Evolutionary conservation across 1,140 invertebrate genomes (phyloP).

Genomic region (Drosophila tropicalis): DNA sequence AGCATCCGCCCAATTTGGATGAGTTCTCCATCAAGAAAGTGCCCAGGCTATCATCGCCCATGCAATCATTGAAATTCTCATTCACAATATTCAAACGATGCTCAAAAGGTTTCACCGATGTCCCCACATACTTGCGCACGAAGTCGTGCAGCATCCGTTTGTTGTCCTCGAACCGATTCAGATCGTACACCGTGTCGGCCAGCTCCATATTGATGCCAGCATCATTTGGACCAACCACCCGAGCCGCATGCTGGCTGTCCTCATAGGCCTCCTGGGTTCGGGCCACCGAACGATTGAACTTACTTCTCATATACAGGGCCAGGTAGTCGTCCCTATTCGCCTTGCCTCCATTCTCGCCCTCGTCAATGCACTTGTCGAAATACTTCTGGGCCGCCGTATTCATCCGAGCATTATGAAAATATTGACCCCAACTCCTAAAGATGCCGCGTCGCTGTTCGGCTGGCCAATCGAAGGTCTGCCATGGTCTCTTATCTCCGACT

Average conservation of each 20-base stretch:
- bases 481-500: slow-evolving; percentile 10
- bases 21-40: slow-evolving; percentile 57
- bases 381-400: slow-evolving; percentile 35
- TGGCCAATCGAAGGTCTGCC: slow-evolving; percentile 46
- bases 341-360: not conserved
- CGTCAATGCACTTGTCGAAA: slow-evolving; percentile 46
- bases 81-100: slow-evolving; percentile 55
- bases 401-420: slow-evolving; percentile 18
- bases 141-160: slow-evolving; percentile 59
- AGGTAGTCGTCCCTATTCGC: not conserved
- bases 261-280: slow-evolving; percentile 17
- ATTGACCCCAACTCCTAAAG: slow-evolving; percentile 58
- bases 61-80: slow-evolving; percentile 62
- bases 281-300: slow-evolving; percentile 48
- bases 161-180: slow-evolving; percentile 70
- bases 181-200: slow-evolving; percentile 62
- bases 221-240: not conserved
- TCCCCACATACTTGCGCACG: slow-evolving; percentile 38
- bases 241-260: slow-evolving; percentile 27
- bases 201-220: slow-evolving; percentile 39
- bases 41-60: slow-evolving; percentile 49
- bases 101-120: slow-evolving; percentile 44
- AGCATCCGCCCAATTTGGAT: slow-evolving; percentile 27
- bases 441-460: slow-evolving; percentile 35
- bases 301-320: slow-evolving; percentile 45